Percentiles rank a stretch among this genome's conserved stretches.
These are phyloP conservation scores for Amphiprion percula DNA, from an alignment of 2,113 vertebrate genomes.

Conservation along the genomic window DNA sequence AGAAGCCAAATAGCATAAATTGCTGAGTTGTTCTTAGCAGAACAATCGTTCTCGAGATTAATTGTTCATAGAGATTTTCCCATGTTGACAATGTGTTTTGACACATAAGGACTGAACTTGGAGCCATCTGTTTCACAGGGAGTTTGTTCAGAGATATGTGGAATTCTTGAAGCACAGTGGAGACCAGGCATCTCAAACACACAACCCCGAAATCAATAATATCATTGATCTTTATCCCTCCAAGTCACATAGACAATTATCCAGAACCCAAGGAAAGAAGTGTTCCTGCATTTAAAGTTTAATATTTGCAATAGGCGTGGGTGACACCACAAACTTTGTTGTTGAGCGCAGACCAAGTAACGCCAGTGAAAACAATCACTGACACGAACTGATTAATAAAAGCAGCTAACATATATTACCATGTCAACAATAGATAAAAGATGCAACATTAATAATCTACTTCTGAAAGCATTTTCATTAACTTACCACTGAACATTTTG, in stretches of 20 bases:
- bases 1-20: conserved; percentile 53
- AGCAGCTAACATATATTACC: fast-evolving
- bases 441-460: neutral
- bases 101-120: conserved; percentile 19
- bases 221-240: conserved; percentile 27
- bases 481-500: too few relatives aligned
- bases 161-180: conserved; percentile 7
- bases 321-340: neutral
- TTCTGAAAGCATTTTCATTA: neutral
- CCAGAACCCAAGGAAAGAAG: neutral
- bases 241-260: conserved; percentile 5
- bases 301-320: neutral
- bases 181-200: neutral
- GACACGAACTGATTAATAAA: neutral
- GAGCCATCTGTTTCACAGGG: conserved; percentile 32
- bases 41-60: conserved; percentile 54
- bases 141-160: conserved; percentile 23
- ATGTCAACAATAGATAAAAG: neutral
- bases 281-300: neutral
- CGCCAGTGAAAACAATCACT: neutral
- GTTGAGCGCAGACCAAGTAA: neutral
- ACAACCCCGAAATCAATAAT: conserved; percentile 25
- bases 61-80: conserved; percentile 28
- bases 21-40: conserved; percentile 47
- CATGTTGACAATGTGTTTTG: conserved; percentile 27